Conservation (phyloP, 2,797 vertebrate genomes). For the Enoplosus armatus region DNA sequence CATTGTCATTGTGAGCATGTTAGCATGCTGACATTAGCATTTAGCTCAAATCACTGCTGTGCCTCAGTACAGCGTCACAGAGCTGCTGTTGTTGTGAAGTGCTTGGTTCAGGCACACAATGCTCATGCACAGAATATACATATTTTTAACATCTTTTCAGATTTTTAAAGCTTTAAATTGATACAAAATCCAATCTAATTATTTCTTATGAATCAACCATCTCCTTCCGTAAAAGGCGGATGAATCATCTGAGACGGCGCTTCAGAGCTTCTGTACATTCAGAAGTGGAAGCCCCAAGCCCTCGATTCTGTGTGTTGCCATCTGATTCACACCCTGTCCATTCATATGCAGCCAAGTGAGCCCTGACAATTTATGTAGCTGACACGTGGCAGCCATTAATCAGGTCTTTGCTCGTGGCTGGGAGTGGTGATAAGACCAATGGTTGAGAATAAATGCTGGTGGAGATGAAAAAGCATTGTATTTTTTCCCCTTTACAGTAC, state of each 20-base stretch:
- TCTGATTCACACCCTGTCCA: slow-evolving; percentile 46
- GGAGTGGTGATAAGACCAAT: slow-evolving; percentile 62
- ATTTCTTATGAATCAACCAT: neutral
- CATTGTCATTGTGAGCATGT: neutral
- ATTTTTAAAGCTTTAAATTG: neutral
- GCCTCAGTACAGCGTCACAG: neutral
- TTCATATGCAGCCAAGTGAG: slow-evolving; percentile 58
- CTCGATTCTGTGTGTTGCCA: slow-evolving; percentile 12
- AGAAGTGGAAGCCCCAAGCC: slow-evolving; percentile 13
- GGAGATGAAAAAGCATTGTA: slow-evolving; percentile 40
- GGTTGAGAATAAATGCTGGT: slow-evolving; percentile 44
- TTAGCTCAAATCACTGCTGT: neutral
- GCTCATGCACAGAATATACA: no score
- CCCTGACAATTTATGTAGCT: slow-evolving; percentile 65
- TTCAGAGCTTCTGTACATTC: neutral
- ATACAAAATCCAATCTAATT: neutral
- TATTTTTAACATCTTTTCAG: neutral
- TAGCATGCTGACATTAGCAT: neutral
- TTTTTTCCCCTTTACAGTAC: slow-evolving; percentile 55
- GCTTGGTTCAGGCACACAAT: neutral
- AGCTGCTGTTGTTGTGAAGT: neutral
- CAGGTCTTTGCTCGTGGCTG: slow-evolving; percentile 69
- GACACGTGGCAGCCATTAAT: slow-evolving; percentile 72
- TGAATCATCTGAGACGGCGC: neutral
- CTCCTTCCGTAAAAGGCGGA: neutral